Conservation (phyloP, 92 coral and sea anemone species). For the Bergia puertoricense region DNA sequence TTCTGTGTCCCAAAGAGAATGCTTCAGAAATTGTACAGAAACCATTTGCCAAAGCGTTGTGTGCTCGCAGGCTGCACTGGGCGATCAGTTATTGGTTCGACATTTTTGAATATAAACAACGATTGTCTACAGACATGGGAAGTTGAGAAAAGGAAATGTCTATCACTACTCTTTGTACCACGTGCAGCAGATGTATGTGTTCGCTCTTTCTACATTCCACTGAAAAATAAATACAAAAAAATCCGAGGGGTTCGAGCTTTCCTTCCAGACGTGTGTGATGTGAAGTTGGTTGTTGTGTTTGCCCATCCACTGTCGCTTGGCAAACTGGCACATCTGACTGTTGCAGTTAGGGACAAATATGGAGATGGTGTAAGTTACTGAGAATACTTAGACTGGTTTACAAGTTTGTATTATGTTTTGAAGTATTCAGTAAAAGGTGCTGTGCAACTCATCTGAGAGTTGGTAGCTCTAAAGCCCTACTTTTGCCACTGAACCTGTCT, state of each 20-base stretch:
- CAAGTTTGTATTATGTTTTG: too few relatives aligned
- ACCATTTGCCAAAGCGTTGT: slow-evolving; percentile 54
- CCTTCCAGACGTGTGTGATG: slow-evolving; percentile 77
- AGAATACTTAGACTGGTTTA: neutral
- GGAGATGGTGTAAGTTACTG: slow-evolving; percentile 69
- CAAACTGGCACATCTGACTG: slow-evolving; percentile 77
- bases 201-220: slow-evolving; percentile 67
- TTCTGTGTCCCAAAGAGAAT: slow-evolving; percentile 27
- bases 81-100: slow-evolving; percentile 53
- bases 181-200: slow-evolving; percentile 55
- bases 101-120: neutral
- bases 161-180: slow-evolving; percentile 58
- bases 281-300: slow-evolving; percentile 68
- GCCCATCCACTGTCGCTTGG: slow-evolving; percentile 86
- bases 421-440: too few relatives aligned
- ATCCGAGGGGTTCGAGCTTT: slow-evolving; percentile 72
- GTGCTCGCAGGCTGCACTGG: slow-evolving; percentile 64
- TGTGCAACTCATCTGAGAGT: too few relatives aligned
- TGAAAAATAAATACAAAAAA: slow-evolving; percentile 80
- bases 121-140: slow-evolving; percentile 25
- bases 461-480: too few relatives aligned
- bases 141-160: slow-evolving; percentile 29
- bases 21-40: slow-evolving; percentile 42
- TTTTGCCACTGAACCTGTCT: too few relatives aligned
- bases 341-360: slow-evolving; percentile 68